Evolutionary conservation across 1,140 invertebrate genomes (phyloP), one percentile per base, ranked within the genome.

Genomic region (Cydia splendana): DNA sequence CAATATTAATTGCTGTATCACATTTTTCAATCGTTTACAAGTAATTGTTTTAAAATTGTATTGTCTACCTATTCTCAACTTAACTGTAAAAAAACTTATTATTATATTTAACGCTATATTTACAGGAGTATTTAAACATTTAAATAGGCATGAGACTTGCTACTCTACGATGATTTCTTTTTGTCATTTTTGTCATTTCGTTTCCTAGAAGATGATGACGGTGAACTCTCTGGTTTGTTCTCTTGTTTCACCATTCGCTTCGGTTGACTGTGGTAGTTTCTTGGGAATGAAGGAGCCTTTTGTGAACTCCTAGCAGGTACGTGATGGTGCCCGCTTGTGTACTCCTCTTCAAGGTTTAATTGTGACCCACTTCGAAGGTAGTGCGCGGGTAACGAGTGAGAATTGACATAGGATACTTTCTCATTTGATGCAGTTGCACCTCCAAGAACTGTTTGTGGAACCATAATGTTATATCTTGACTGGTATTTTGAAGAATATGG

Each of bases 321-420:
- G 48, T 88, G 87, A 69, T 87, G 84, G 45, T 80, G 62, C 75
- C 76, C 76, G 20, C 76, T 76, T 5, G 83, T 84, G 53, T 92
- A 88, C 76, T 89, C 85, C 15, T 79, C 85, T 65, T 87, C 84
- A 28, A 87, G 78, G 75, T 81, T 85, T 28, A 83, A 76, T 38
- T 87, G 83, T 48, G 78, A 65, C 12, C 77, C 78, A 18, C 74
- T 20, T 75, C 87, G 84, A 30, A 76, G 81, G 77, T 89, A 87
- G 28, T 84, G 83, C 73, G 84, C 75, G 10, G 88, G 78, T 38
- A 86, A 62, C 4, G 84, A 79, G 24, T 87, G 88, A 5, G 90
- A 91, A 79, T 88, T 86, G 4, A 92, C 90, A 48, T 91, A 91
- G 1, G 87, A 78, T 3, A 92, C 87, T 67, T 91, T 93, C 48